These are phyloP conservation scores for Cossypha polioptera DNA, from an alignment of 2,797 vertebrate genomes.

Conservation along the genomic window DNA sequence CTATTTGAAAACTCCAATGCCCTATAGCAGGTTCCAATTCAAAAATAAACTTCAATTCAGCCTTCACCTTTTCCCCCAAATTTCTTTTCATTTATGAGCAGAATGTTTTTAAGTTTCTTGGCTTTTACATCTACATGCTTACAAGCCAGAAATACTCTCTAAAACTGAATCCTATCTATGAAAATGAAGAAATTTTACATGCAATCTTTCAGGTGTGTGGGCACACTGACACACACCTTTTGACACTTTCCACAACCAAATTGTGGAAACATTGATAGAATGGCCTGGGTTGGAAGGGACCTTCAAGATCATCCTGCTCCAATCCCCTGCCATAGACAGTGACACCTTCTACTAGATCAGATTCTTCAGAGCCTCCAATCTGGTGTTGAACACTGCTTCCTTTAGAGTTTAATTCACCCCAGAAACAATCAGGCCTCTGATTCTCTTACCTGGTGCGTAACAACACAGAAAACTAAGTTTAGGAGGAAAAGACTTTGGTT, in stretches of 20 bases:
- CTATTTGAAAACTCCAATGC: slow-evolving; percentile 60
- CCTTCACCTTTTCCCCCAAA: not conserved
- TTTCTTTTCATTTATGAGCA: not conserved
- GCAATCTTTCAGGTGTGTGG: not conserved
- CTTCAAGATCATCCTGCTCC: not conserved
- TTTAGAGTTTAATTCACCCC: slow-evolving; percentile 61
- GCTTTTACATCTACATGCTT: not conserved
- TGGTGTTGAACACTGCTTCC: slow-evolving; percentile 55
- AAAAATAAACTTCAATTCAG: not conserved
- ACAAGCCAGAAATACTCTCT: not conserved
- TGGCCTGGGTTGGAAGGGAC: not conserved
- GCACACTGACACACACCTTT: not conserved
- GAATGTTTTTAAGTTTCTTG: not conserved
- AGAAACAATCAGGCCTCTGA: slow-evolving; percentile 66
- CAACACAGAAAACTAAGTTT: slow-evolving; percentile 71
- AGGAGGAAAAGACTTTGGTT: slow-evolving; percentile 1
- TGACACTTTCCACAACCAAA: slow-evolving; percentile 47
- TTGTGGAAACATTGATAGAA: slow-evolving; percentile 31
- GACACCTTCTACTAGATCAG: not conserved
- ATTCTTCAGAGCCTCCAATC: not conserved
- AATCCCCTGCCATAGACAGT: rapidly evolving
- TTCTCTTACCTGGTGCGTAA: slow-evolving; percentile 61
- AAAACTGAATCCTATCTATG: not conserved
- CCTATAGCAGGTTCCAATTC: not conserved
- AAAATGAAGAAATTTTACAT: slow-evolving; percentile 25